Evolutionary conservation across 2,888 invertebrate genomes (phyloP).

Genomic region (Leptodirus hochenwartii): DNA sequence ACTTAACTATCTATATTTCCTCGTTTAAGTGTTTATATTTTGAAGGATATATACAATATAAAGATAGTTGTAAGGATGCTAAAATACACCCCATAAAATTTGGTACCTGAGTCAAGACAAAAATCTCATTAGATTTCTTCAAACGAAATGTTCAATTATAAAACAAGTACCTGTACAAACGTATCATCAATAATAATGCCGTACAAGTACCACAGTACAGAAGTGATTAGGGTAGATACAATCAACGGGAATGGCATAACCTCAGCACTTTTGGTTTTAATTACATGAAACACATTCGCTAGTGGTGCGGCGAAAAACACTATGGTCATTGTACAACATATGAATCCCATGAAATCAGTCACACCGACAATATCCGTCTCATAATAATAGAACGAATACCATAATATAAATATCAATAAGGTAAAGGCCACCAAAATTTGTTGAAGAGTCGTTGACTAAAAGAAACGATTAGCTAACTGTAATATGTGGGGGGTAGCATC

Average conservation of each 20-base stretch:
- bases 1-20: too few species aligned
- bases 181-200: slow-evolving; percentile 59
- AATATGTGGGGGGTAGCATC: too few species aligned
- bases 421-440: too few species aligned
- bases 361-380: too few species aligned
- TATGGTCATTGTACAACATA: slow-evolving; percentile 57
- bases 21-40: slow-evolving; percentile 18
- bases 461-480: too few species aligned
- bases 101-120: slow-evolving; percentile 41
- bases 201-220: slow-evolving; percentile 70
- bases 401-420: too few species aligned
- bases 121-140: neutral
- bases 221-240: slow-evolving; percentile 62
- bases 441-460: too few species aligned
- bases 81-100: slow-evolving; percentile 63
- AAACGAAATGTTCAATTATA: slow-evolving; percentile 6
- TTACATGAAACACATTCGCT: slow-evolving; percentile 60
- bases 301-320: slow-evolving; percentile 70
- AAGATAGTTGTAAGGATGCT: slow-evolving; percentile 51
- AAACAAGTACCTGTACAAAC: slow-evolving; percentile 70
- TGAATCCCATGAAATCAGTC: slow-evolving; percentile 49
- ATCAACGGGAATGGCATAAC: slow-evolving; percentile 79
- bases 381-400: too few species aligned
- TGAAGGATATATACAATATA: slow-evolving; percentile 57
- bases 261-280: slow-evolving; percentile 62